Evolutionary conservation across 2,797 vertebrate genomes (phyloP).

Genomic region (Harpagifer antarcticus): DNA sequence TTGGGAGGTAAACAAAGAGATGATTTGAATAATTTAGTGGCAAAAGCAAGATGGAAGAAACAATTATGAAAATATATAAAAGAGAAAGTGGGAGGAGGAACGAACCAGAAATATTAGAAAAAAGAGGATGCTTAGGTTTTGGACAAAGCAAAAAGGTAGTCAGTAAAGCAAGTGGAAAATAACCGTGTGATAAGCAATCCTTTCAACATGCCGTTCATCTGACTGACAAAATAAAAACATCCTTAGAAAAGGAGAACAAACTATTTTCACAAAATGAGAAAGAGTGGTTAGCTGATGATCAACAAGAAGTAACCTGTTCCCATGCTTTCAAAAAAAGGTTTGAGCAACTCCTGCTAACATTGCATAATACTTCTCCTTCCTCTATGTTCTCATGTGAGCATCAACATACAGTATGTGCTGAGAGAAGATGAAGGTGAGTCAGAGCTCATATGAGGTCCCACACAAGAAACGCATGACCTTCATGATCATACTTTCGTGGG

Average conservation of each 20-base stretch:
- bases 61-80: background rate
- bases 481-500: background rate
- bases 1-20: background rate
- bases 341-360: slow-evolving; percentile 25
- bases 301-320: slow-evolving; percentile 29
- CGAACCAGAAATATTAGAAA: background rate
- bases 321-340: background rate
- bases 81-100: background rate
- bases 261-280: background rate
- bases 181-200: background rate
- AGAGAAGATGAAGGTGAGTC: background rate
- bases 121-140: background rate
- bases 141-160: background rate
- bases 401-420: background rate
- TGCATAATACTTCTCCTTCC: no score
- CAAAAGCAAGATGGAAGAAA: background rate
- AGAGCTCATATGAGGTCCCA: background rate
- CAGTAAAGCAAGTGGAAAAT: background rate
- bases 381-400: slow-evolving; percentile 21
- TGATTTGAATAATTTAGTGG: background rate
- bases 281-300: slow-evolving; percentile 4
- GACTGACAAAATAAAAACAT: background rate
- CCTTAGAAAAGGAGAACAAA: slow-evolving; percentile 37
- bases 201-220: background rate
- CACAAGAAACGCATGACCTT: background rate